Base-by-base conservation (phyloP, 2,797 vertebrate genomes). In the Eidolon dupreanum region DNA sequence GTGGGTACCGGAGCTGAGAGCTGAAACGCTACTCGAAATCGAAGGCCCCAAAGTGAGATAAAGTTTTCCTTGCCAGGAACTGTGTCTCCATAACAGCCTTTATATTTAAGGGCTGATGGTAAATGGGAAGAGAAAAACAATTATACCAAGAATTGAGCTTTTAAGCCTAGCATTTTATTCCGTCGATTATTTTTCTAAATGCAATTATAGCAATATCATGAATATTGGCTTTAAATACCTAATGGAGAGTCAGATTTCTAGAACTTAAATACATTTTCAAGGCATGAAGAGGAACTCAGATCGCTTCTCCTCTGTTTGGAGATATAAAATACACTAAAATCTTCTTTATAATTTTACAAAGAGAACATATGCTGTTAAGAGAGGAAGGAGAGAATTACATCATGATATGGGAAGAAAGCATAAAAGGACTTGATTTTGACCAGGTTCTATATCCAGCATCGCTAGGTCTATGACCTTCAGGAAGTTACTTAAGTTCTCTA, bases 151-250 rank as follows among this genome's bases (percentile, higher is more conserved):
- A 82, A 93, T 46, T 82, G 65, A 93, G 43, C 11, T 97, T 91
- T 77, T 51, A 88, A 95, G 61, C 71, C 20, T 53, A 33, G 31
- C n/a, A 26, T 83, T 94, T 84, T 75, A 73, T 65, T 90, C 51
- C 13, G 12, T 75, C 61, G 77, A 57, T 86, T 61, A 77, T 68
- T 84, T 81, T 79, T 57, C 33, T 81, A 36, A 87, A 26, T 90
- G 74, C 53, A 94, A 90, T 77, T 88, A 63, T 70, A 92, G 73
- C 46, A 93, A 65, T 93, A 74, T 61, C 36, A 81, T 49, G 84
- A 75, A 95, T 68, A 86, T 55, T 43, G 49, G 82, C 78, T 83
- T 88, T 94, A 90, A 94, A 88, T 63, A 71, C 53, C 31, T 83
- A 88, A 73, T 26, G 53, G 66, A 90, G 19, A 63, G 86, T 68